Percentiles rank a stretch among this genome's conserved stretches.
These are phyloP conservation scores for Lineus longissimus DNA, from an alignment of 1,140 invertebrate genomes.

Conservation along the genomic window DNA sequence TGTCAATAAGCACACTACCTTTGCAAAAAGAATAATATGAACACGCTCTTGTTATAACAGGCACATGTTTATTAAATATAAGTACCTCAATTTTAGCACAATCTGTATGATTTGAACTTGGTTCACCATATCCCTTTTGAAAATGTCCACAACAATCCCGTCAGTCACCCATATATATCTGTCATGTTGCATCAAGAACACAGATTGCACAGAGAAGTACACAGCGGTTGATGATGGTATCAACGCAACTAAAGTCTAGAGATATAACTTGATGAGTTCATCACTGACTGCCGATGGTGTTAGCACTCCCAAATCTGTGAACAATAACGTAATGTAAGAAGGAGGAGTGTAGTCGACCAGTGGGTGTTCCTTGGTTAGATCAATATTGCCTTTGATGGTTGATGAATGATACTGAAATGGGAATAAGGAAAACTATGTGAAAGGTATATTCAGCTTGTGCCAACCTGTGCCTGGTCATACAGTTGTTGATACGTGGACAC, in stretches of 20 bases:
- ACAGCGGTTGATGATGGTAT: too few species aligned
- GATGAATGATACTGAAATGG: constrained; percentile 66
- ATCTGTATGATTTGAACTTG: too few species aligned
- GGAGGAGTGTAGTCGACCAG: constrained; percentile 95
- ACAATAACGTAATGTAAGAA: constrained; percentile 83
- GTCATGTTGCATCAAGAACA: too few species aligned
- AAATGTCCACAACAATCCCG: too few species aligned
- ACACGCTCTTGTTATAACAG: too few species aligned
- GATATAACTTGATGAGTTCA: constrained; percentile 93
- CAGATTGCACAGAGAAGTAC: too few species aligned
- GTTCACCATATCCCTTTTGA: too few species aligned
- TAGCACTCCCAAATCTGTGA: constrained; percentile 92
- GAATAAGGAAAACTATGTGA: constrained; percentile 18
- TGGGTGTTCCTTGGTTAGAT: constrained; percentile 75
- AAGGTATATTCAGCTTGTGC: not conserved
- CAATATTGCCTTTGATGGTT: constrained; percentile 52
- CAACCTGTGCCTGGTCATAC: not conserved
- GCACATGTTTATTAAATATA: too few species aligned
- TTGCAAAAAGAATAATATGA: too few species aligned
- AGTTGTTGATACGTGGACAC: not conserved
- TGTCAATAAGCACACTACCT: too few species aligned
- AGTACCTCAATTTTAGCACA: too few species aligned
- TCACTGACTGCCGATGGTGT: constrained; percentile 95
- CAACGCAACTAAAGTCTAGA: constrained; percentile 54
- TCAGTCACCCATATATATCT: too few species aligned